phyloP scores from a whole-genome alignment of 2,113 vertebrate species.

The Nansenia antarctica region DNA sequence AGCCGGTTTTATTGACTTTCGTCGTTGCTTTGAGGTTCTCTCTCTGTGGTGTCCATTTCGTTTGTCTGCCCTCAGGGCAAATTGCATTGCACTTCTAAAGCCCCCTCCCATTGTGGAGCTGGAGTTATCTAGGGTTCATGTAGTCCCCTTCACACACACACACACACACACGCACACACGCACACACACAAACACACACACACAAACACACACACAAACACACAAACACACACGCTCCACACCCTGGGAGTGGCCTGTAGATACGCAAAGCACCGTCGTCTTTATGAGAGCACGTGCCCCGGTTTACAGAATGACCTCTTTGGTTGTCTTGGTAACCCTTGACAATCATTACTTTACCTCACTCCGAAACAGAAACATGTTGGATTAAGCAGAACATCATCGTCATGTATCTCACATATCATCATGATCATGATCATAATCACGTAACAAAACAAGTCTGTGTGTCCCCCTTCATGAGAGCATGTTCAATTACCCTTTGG shows the following conservation, averaged over 20 bases:
- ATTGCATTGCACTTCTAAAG: constrained; percentile 39
- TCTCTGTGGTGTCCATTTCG: constrained; percentile 45
- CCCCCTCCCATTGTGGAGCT: constrained; percentile 39
- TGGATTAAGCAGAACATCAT: no score
- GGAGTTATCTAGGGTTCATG: constrained; percentile 50
- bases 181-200: background rate
- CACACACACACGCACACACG: background rate
- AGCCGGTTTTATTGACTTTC: constrained; percentile 60
- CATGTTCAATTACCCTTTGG: background rate
- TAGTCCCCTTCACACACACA: constrained; percentile 13
- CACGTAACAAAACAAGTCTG: constrained; percentile 11
- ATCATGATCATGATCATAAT: no score
- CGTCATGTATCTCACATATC: no score
- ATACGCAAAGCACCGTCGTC: no score
- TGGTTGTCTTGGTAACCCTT: constrained; percentile 30
- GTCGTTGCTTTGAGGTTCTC: constrained; percentile 46
- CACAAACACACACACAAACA: constrained; percentile 9
- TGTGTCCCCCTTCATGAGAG: constrained; percentile 7
- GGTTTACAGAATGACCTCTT: constrained; percentile 26
- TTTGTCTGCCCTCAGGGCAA: constrained; percentile 46
- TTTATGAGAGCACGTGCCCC: background rate
- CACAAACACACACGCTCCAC: constrained; percentile 16
- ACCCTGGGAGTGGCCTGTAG: no score
- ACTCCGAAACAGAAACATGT: background rate
- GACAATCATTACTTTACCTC: constrained; percentile 10